Percentiles rank a stretch among this genome's conserved stretches.
These are phyloP conservation scores for Harpegnathos saltator DNA, from an alignment of 1,140 invertebrate species.

Conservation along the genomic window DNA sequence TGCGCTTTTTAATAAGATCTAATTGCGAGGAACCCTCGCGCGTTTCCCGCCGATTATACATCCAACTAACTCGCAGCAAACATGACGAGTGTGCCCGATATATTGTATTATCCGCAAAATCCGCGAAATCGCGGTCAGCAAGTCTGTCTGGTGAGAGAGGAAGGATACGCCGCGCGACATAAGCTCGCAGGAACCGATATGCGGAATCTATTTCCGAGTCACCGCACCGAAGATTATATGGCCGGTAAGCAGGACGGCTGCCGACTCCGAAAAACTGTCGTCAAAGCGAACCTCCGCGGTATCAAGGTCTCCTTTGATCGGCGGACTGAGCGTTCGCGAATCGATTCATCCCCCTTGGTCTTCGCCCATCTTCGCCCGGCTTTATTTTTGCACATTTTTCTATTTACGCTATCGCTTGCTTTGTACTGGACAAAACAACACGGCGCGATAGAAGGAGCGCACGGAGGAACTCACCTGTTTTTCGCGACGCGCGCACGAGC, in stretches of 20 bases:
- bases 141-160: conserved; percentile 10
- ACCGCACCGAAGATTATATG: conserved; percentile 65
- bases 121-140: conserved; percentile 8
- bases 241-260: conserved; percentile 56
- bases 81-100: background rate
- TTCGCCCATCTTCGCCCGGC: background rate
- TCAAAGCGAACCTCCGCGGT: conserved; percentile 48
- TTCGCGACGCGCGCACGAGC: conserved; percentile 1
- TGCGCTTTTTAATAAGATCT: conserved; percentile 21
- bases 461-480: conserved; percentile 24
- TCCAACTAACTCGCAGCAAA: background rate
- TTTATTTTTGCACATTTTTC: conserved; percentile 19
- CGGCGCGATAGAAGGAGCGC: conserved; percentile 3
- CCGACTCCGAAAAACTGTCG: conserved; percentile 55
- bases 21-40: background rate
- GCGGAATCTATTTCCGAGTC: conserved; percentile 63
- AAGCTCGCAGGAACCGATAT: conserved; percentile 21
- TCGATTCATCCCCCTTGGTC: too few species aligned
- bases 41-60: background rate
- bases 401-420: conserved; percentile 47
- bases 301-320: conserved; percentile 41
- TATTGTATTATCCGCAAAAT: conserved; percentile 16
- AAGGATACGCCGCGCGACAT: background rate
- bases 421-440: conserved; percentile 29
- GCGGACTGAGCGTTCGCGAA: conserved; percentile 47